These are phyloP conservation scores for Pseudococcus jackbeardsleyi DNA, from an alignment of 2,888 invertebrate species.

Conservation along the genomic window DNA sequence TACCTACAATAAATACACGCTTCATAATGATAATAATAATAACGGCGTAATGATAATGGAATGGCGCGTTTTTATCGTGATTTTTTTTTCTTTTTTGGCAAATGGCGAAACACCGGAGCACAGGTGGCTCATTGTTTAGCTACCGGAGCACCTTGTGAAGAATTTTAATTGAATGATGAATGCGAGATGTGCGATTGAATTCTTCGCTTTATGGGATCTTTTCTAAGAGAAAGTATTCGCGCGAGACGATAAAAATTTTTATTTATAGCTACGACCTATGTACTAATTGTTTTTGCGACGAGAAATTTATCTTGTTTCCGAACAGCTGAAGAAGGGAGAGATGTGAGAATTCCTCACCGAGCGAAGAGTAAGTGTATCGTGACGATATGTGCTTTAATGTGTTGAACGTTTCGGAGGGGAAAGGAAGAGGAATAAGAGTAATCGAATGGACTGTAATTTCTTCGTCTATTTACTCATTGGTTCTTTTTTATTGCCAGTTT, in stretches of 20 bases:
- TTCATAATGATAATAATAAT: not conserved
- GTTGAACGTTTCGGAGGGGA: too few species aligned
- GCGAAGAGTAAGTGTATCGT: too few species aligned
- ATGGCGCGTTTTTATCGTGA: constrained; percentile 13
- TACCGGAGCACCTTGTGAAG: constrained; percentile 13
- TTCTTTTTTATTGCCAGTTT: too few species aligned
- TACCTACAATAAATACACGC: not conserved
- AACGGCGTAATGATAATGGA: constrained; percentile 2
- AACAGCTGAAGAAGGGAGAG: not conserved
- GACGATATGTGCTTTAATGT: too few species aligned
- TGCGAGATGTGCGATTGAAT: constrained; percentile 38
- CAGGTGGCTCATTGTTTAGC: constrained; percentile 30
- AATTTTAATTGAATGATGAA: constrained; percentile 37
- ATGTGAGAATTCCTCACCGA: not conserved
- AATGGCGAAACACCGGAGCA: not conserved
- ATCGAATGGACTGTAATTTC: too few species aligned
- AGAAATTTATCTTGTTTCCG: constrained; percentile 18
- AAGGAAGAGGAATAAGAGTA: too few species aligned
- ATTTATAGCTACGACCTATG: constrained; percentile 36
- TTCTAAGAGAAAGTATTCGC: constrained; percentile 45
- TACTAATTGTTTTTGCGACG: constrained; percentile 32
- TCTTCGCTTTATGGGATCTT: constrained; percentile 21
- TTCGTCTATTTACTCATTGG: too few species aligned
- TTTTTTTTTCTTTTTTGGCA: constrained; percentile 15
- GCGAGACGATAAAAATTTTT: constrained; percentile 32